Evolutionary conservation across 2,113 vertebrate species (phyloP).

Genomic region (Haemorhous mexicanus): DNA sequence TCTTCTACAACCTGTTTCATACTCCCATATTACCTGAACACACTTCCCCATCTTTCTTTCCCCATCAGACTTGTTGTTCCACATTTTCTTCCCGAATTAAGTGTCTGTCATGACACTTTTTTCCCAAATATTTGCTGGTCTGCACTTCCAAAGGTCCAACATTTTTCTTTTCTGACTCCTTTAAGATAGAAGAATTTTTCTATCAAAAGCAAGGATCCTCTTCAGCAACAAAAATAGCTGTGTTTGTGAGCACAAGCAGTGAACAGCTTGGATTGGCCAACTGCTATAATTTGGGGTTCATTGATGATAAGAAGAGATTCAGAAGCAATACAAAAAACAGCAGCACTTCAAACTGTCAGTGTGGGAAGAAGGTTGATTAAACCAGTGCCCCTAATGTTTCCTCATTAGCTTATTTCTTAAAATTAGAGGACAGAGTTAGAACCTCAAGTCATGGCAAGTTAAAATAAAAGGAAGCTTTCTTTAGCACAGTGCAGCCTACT

Average conservation of each 20-base stretch:
- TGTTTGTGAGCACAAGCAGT: background rate
- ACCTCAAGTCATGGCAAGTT: background rate
- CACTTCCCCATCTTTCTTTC: background rate
- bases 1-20: background rate
- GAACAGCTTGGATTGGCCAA: background rate
- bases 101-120: background rate
- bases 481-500: background rate
- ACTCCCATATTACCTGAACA: background rate
- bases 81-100: background rate
- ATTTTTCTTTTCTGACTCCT: background rate
- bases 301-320: background rate
- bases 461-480: background rate
- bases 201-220: background rate
- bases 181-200: background rate
- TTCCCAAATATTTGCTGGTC: background rate
- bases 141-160: background rate
- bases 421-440: background rate
- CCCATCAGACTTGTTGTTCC: background rate
- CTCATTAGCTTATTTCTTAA: background rate
- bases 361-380: background rate
- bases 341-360: background rate
- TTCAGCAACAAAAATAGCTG: background rate
- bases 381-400: background rate
- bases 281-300: accelerated
- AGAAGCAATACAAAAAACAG: background rate